Percentiles rank a stretch among this genome's conserved stretches.
phyloP scores from a whole-genome alignment of 1,140 invertebrate species.

The Asbolus verrucosus region DNA sequence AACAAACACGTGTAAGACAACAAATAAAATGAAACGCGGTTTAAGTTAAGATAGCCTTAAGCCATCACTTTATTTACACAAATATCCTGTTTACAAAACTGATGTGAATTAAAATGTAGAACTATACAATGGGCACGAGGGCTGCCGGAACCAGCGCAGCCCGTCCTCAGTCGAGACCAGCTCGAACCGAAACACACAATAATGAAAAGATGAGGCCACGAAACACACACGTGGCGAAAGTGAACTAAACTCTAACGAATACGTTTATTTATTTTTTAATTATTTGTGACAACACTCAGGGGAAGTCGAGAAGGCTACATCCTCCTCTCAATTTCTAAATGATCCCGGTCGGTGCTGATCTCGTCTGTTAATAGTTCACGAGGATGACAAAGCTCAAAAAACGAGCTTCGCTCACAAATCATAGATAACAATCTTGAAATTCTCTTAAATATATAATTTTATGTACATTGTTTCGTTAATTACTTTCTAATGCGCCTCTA shows the following conservation, averaged over 20 bases:
- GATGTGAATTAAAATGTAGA: constrained; percentile 59
- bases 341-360: constrained; percentile 46
- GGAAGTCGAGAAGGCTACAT: constrained; percentile 58
- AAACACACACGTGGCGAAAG: constrained; percentile 39
- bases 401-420: constrained; percentile 37
- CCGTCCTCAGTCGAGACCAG: constrained; percentile 56
- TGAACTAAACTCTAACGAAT: constrained; percentile 34
- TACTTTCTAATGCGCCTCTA: constrained; percentile 51
- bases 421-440: constrained; percentile 36
- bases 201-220: constrained; percentile 36
- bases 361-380: constrained; percentile 44
- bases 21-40: constrained; percentile 5
- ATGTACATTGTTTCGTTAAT: constrained; percentile 55
- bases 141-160: constrained; percentile 54
- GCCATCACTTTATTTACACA: constrained; percentile 62
- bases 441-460: constrained; percentile 46
- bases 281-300: constrained; percentile 60
- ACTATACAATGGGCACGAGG: constrained; percentile 53
- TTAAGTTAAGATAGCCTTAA: constrained; percentile 55
- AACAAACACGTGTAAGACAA: too few species aligned
- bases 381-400: constrained; percentile 32
- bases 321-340: constrained; percentile 56
- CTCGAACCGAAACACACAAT: constrained; percentile 51
- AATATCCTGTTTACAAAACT: constrained; percentile 64
- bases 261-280: constrained; percentile 39